Evolutionary conservation across 2,113 vertebrate genomes (phyloP), one percentile per base, ranked within the genome.

Genomic region (Trematocara variabile): DNA sequence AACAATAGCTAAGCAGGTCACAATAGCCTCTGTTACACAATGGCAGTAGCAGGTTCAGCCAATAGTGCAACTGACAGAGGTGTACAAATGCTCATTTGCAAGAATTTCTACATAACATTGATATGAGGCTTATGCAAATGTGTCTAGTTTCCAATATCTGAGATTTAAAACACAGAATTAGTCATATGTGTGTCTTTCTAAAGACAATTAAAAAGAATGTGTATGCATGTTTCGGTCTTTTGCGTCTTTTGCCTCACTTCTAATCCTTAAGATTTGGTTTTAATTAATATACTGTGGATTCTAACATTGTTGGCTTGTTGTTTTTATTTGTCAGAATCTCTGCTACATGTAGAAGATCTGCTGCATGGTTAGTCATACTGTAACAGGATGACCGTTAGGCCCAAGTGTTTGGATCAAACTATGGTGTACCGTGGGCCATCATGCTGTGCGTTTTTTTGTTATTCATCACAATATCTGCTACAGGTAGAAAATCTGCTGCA

Each of bases 401-500:
- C 44, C 33, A 48, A 37, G 81, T 55, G 28, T 37, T 79, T 70
- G 80, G 58, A 34, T 41, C 83, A 75, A 53, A 82, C 80, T 82
- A 78, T 81, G 81, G 80, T 52, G 70, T 39, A 48, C 53, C 20
- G 22, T 39, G 20, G 60, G 65, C 75, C 50, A 80, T 88, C 86
- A 75, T 12, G 37, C 70, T 52, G 52, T n/a, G 77, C 52, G 33
- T 81, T 87, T 81, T 60, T 75, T 79, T 89, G 83, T 84, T 89
- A 92, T 95, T 94, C 88, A 90, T 93, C 85, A 90, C 85, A 83
- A 81, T 90, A 41, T 87, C 78, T 75, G 81, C 86, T 82, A 90
- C 92, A 94, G 94, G 92, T 95, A 92, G 81, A 90, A 84, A 88
- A 94, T 92, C 81, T 84, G 86, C 91, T 90, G 93, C 94, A 94